Base-by-base conservation (phyloP, 2,888 invertebrate species). In the Diarsia brunnea region DNA sequence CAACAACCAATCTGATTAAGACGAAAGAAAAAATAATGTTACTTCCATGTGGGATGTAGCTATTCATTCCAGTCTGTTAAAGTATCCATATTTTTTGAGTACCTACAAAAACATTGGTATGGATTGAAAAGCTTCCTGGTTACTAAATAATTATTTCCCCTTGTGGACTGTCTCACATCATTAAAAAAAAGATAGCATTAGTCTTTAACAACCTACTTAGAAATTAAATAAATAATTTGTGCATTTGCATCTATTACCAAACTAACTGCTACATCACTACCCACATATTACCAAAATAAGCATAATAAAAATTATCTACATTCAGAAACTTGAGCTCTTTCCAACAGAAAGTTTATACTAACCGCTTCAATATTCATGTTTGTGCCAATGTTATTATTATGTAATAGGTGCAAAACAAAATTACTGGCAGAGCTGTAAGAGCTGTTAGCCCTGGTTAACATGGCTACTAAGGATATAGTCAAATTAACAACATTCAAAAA, bases 361-460 rank as follows among this genome's bases (percentile, higher is more conserved):
- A 71, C 58, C 31, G 68, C 55, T 51, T 64, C 76, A 63, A n/a
- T 53, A 45, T 65, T 69, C 80, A 83, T 83, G 19, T 69, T 80
- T 71, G 67, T 64, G 77, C 68, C 77, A 82, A 69, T 75, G 66
- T 73, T 73, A 71, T 71, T 74, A 75, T 78, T 67, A 66, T 66
- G 67, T 60, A 78, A 81, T 61, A 75, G 69, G 71, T 80, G 65
- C 69, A 75, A 74, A 73, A 80, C 80, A 84, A 84, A 67, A 75
- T 80, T 72, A 71, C 64, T 71, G 78, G 61, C 65, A 78, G 73
- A 38, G 31, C 53, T 55, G 43, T 63, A n/a, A 19, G 8, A 7
- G 10, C 21, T 38, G 10, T 19, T 1, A 53, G 53, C 2, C 4
- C 21, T 51, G 10, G 77, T 78, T 69, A 55, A 82, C 73, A 79